A percentile compares a stretch with the other conserved stretches of the same genome.
phyloP scores from a whole-genome alignment of 2,113 vertebrate genomes.

The western clawed frog (Xenopus tropicalis) region UCB_Xtro_10.0 CM004443.2:8625501-8626000 shows the following conservation, averaged over 20 bases:
- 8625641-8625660: not conserved
- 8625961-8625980: no score
- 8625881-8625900: no score
- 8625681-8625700: not conserved
- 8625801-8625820: conserved; percentile 7
- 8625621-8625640: not conserved
- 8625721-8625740: conserved; percentile 10
- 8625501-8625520: not conserved
- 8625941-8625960: no score
- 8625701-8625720: conserved; percentile 2
- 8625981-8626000: no score
- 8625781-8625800: not conserved
- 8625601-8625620: not conserved
- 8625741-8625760: conserved; percentile 13
- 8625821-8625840: not conserved
- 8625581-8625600: not conserved
- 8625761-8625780: not conserved
- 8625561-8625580: not conserved
- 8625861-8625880: conserved; percentile 22
- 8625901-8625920: no score
- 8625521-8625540: not conserved
- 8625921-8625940: no score
- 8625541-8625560: not conserved
- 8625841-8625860: not conserved
- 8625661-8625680: not conserved